Evolutionary conservation across 2,113 vertebrate species (phyloP), one percentile per base, ranked within the genome.

Genomic region (Syngnathus typhle): DNA sequence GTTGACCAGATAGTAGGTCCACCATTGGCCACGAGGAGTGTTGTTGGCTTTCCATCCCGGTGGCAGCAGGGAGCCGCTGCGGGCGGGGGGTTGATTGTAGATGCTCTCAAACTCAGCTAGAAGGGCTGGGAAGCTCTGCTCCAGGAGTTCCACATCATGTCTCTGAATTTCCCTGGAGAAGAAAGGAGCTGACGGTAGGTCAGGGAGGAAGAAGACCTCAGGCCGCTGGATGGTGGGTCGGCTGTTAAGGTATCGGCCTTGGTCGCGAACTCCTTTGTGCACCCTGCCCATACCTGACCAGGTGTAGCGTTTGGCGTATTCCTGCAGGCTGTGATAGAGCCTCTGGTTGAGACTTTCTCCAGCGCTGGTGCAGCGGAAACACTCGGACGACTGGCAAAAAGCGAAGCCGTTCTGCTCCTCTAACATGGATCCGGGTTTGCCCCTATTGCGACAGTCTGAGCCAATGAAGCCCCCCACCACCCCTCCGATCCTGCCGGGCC

Each of bases 271-370:
- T 55, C 94, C 97, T 82, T 98, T 99, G 83, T 98, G 95, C 82
- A 99, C 95, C 54, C 97, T 92, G 73, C 96, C 96, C 96, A 99
- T 98, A 82, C 97, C 97, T 0, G 97, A 93, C 97, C 97, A 99
- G 60, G 97, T 98, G 89, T 98, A 98, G 74, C 96, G 94, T 88
- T 98, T 99, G 90, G 97, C 97, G 0, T 99, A 99, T 64, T 98
- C 96, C 91, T 99, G 97, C 78, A 98, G 90, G 84, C 94, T 96
- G 90, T 94, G 95, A 84, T 99, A 98, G 23, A 98, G 95, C 73
- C 93, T 94, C 91, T 96, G 96, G 91, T 98, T 96, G 79, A 96
- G 92, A 18, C 94, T 95, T 9, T 95, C 94, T 0, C 90, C 89
- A 12, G 91, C 92, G 2, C 87, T 87, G 3, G 91, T 77, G 44